phyloP scores from a whole-genome alignment of 1,140 invertebrate species.

The Matsumurasca onukii region DNA sequence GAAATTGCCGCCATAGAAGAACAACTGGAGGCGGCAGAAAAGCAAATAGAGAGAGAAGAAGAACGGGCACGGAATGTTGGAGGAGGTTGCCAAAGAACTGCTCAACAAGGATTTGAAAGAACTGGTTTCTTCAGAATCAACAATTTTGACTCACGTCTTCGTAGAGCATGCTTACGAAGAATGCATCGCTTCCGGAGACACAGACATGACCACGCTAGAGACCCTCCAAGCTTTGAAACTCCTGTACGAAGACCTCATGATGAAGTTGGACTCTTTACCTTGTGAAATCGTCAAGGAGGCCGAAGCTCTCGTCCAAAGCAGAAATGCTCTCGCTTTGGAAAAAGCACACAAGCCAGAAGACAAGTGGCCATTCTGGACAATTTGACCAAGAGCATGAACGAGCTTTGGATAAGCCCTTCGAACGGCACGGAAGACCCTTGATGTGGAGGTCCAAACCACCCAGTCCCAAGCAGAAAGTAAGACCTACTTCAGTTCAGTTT shows the following conservation, averaged over 20 bases:
- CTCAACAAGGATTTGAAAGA: slow-evolving; percentile 25
- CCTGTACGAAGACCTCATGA: slow-evolving; percentile 22
- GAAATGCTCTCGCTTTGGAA: slow-evolving; percentile 3
- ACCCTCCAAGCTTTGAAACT: slow-evolving; percentile 15
- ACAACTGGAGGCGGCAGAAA: slow-evolving; percentile 11
- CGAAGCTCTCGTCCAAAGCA: slow-evolving; percentile 1
- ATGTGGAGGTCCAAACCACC: slow-evolving; percentile 23
- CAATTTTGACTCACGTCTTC: slow-evolving; percentile 16
- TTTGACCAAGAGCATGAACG: slow-evolving; percentile 22
- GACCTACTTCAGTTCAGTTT: not conserved
- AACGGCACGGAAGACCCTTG: not conserved
- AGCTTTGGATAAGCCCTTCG: slow-evolving; percentile 16
- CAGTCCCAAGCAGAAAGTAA: not conserved
- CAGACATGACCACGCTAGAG: slow-evolving; percentile 23
- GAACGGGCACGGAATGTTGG: slow-evolving; percentile 8
- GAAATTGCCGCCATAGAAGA: slow-evolving; percentile 14
- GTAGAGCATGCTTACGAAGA: slow-evolving; percentile 28
- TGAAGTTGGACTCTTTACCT: slow-evolving; percentile 24
- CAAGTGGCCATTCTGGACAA: slow-evolving; percentile 18
- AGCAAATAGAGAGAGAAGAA: slow-evolving; percentile 6
- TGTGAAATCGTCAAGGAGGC: slow-evolving; percentile 10
- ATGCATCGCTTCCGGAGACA: slow-evolving; percentile 12
- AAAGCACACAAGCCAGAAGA: slow-evolving; percentile 20
- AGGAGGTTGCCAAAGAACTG: slow-evolving; percentile 16
- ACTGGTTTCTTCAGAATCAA: slow-evolving; percentile 14